phyloP scores from a whole-genome alignment of 2,113 vertebrate species.

The Serinus canaria region DNA sequence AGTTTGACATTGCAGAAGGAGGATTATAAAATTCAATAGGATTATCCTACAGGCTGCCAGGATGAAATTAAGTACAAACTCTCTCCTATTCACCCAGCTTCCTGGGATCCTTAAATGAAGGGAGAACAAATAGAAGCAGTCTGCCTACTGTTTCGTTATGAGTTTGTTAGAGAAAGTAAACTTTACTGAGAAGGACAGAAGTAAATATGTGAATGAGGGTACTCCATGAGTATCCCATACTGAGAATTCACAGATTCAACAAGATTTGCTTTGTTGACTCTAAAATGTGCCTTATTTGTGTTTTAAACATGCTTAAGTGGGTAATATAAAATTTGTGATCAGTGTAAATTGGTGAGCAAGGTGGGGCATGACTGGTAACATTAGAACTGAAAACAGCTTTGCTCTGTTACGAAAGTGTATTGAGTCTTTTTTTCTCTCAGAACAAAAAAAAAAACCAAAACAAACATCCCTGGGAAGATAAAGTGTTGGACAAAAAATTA shows the following conservation, averaged over 20 bases:
- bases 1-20: neutral
- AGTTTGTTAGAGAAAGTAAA: neutral
- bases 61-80: neutral
- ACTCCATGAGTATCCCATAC: neutral
- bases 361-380: neutral
- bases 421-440: neutral
- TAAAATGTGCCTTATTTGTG: neutral
- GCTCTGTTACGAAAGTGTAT: neutral
- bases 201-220: neutral
- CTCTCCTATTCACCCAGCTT: neutral
- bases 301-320: neutral
- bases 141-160: neutral
- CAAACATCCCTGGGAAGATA: neutral
- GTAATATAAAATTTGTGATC: neutral
- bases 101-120: neutral
- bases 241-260: neutral
- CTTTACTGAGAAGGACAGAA: neutral
- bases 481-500: neutral
- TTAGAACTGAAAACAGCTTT: neutral
- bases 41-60: neutral
- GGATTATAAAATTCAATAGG: neutral
- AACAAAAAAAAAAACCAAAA: neutral
- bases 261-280: neutral
- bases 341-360: neutral
- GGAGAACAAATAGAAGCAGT: neutral